Evolutionary conservation across 2,113 vertebrate species (phyloP).

Genomic region (Fregata magnificens): DNA sequence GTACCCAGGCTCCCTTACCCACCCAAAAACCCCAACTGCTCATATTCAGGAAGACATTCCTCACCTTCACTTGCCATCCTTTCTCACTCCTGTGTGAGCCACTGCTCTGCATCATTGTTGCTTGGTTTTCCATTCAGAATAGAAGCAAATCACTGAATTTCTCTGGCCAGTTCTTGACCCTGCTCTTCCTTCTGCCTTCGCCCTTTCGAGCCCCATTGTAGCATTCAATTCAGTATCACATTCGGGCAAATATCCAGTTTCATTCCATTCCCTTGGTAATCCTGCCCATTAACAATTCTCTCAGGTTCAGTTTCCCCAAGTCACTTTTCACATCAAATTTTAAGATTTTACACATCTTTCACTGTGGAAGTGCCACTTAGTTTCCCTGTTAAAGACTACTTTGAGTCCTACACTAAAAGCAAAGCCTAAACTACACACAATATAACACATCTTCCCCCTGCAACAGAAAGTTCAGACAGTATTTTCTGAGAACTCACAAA

Average conservation of each 20-base stretch:
- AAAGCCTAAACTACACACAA: background rate
- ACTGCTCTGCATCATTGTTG: background rate
- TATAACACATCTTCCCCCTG: background rate
- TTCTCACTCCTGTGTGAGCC: background rate
- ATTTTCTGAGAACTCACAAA: background rate
- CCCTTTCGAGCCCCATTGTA: background rate
- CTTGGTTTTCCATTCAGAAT: background rate
- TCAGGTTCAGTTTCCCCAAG: background rate
- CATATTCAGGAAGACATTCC: background rate
- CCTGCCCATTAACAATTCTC: background rate
- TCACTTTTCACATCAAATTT: background rate
- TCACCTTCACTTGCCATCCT: background rate
- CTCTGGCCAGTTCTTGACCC: background rate
- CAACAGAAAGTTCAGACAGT: background rate
- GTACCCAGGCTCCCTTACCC: background rate
- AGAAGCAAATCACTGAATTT: background rate
- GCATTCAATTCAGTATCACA: background rate
- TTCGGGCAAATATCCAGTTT: background rate
- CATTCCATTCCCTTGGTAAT: background rate
- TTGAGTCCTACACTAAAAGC: background rate
- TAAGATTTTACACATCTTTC: background rate
- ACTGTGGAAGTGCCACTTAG: background rate
- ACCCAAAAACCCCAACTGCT: background rate
- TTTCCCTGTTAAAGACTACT: background rate
- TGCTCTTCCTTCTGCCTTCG: background rate